A percentile compares a stretch with the other conserved stretches of the same genome.
Evolutionary conservation across 2,888 invertebrate genomes (phyloP).

Genomic region (Morpho helenor): DNA sequence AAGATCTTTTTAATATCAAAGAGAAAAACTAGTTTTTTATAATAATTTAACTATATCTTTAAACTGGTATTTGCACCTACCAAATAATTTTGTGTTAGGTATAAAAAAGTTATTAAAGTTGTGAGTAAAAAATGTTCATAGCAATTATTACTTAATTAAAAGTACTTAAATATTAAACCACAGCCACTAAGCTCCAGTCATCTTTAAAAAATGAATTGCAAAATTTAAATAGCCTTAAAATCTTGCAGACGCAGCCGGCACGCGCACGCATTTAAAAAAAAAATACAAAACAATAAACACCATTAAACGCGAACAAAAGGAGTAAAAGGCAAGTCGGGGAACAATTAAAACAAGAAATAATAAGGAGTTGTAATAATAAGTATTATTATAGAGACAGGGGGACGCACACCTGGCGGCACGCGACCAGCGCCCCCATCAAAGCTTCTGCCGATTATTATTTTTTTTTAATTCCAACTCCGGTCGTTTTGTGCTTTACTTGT

Average conservation of each 20-base stretch:
- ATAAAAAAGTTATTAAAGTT: no score
- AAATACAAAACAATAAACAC: constrained; percentile 70
- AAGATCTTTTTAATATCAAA: no score
- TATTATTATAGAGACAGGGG: constrained; percentile 68
- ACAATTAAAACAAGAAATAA: constrained; percentile 79
- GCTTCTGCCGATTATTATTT: constrained; percentile 37
- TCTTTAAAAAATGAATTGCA: constrained; percentile 31
- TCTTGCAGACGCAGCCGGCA: constrained; percentile 65
- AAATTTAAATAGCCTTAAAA: constrained; percentile 40
- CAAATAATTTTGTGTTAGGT: no score
- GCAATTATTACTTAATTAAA: no score
- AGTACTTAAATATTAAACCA: neutral
- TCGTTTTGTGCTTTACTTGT: constrained; percentile 8
- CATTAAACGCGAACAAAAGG: constrained; percentile 76
- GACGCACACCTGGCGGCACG: constrained; percentile 62
- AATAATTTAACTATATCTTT: no score
- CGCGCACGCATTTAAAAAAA: constrained; percentile 62
- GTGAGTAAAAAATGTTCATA: no score
- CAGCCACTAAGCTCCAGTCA: constrained; percentile 24
- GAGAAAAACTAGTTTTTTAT: no score
- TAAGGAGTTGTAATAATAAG: constrained; percentile 77
- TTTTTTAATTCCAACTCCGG: constrained; percentile 14
- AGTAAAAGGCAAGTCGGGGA: constrained; percentile 74
- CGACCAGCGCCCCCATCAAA: constrained; percentile 41
- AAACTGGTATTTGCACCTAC: no score